These are phyloP conservation scores for Latrodectus geometricus DNA, from an alignment of 1,140 invertebrate species.

Conservation along the genomic window DNA sequence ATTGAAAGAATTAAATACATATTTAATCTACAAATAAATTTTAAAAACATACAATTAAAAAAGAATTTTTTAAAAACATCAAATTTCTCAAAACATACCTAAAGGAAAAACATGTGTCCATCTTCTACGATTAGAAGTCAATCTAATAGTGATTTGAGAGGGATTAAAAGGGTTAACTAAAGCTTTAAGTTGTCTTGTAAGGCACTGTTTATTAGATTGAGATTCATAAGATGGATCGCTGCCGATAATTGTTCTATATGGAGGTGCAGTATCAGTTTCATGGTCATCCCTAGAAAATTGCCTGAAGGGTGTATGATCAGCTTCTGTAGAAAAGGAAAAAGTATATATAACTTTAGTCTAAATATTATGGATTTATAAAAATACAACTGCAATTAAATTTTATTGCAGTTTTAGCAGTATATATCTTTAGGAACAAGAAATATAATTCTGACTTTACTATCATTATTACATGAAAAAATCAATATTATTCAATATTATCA, in stretches of 20 bases:
- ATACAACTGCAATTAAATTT: too few relatives aligned
- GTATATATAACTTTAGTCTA: background rate
- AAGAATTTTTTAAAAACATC: background rate
- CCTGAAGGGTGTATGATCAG: slow-evolving; percentile 28
- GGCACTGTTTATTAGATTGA: slow-evolving; percentile 14
- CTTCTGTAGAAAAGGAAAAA: slow-evolving; percentile 27
- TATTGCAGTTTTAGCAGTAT: too few relatives aligned
- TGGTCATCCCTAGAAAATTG: slow-evolving; percentile 51
- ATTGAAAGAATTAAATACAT: background rate
- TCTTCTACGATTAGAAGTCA: slow-evolving; percentile 93
- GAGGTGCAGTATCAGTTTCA: slow-evolving; percentile 48
- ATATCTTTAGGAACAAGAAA: too few relatives aligned
- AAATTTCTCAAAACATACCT: slow-evolving; percentile 72
- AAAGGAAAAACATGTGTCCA: slow-evolving; percentile 99
- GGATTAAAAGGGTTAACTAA: slow-evolving; percentile 96
- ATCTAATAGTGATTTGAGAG: slow-evolving; percentile 93
- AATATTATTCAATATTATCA: too few relatives aligned
- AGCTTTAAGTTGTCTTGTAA: slow-evolving; percentile 62
- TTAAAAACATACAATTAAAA: background rate
- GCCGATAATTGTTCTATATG: slow-evolving; percentile 52
- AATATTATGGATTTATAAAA: too few relatives aligned
- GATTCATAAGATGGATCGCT: slow-evolving; percentile 61
- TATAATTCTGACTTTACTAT: too few relatives aligned
- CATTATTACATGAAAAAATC: too few relatives aligned
- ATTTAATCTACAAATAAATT: background rate